phyloP scores from a whole-genome alignment of 2,797 vertebrate species.

The Chelonia mydas region DNA sequence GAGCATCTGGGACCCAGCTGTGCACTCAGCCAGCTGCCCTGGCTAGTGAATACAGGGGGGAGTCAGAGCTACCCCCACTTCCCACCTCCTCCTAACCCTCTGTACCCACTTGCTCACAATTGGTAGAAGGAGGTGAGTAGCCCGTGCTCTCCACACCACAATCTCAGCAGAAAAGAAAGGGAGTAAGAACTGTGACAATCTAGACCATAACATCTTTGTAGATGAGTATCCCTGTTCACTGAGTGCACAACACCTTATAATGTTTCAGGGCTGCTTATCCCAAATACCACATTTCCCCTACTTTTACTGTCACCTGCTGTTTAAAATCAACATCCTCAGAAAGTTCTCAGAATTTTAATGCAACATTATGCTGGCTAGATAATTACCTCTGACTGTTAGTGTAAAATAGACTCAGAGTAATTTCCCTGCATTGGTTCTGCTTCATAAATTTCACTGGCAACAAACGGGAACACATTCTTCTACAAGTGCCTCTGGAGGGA shows the following conservation, averaged over 20 bases:
- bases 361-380: not conserved
- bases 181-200: not conserved
- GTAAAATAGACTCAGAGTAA: not conserved
- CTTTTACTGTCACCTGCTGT: not conserved
- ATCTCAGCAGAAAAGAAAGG: not conserved
- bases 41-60: not conserved
- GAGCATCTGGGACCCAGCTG: not conserved
- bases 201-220: not conserved
- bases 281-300: not conserved
- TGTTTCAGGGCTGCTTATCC: not conserved
- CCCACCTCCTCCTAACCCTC: not conserved
- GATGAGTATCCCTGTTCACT: not conserved
- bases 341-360: not conserved
- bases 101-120: not conserved
- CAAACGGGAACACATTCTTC: slow-evolving; percentile 29
- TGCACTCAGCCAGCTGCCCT: not conserved
- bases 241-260: not conserved
- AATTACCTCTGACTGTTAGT: not conserved
- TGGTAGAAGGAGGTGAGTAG: not conserved
- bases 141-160: not conserved
- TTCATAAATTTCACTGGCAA: slow-evolving; percentile 36
- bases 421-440: not conserved
- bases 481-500: slow-evolving; percentile 81
- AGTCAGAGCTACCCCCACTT: not conserved
- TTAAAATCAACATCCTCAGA: not conserved